A percentile compares a stretch with the other conserved stretches of the same genome.
phyloP scores from a whole-genome alignment of 2,113 vertebrate species.

The Verasper variegatus region DNA sequence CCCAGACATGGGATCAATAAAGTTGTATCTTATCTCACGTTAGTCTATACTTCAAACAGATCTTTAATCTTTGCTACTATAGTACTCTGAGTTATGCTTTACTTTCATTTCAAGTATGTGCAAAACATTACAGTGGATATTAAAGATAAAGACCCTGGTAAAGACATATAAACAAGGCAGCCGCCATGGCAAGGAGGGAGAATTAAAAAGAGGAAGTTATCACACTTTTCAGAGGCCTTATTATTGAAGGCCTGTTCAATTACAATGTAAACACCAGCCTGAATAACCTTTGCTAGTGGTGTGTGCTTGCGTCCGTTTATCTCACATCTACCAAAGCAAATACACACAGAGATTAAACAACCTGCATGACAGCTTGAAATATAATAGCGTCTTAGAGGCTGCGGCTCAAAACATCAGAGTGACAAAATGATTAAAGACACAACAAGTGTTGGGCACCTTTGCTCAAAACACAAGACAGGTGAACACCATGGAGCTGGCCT shows the following conservation, averaged over 20 bases:
- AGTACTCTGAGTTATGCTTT: no score
- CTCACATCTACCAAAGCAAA: conserved; percentile 27
- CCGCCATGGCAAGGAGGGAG: not conserved
- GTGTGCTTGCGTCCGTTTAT: not conserved
- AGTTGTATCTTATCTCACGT: no score
- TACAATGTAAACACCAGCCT: conserved; percentile 27
- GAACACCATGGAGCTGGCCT: not conserved
- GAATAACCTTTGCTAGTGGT: conserved; percentile 1
- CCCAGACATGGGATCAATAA: no score
- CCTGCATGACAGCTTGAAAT: conserved; percentile 15
- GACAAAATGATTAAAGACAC: conserved; percentile 3
- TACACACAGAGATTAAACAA: conserved; percentile 40
- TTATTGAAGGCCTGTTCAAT: conserved; percentile 6
- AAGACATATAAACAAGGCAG: not conserved
- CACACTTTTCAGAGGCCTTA: no score
- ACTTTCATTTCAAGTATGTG: not conserved
- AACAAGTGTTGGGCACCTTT: not conserved
- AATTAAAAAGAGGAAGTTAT: not conserved
- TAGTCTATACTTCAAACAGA: no score
- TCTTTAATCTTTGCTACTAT: not conserved
- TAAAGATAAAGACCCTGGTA: not conserved
- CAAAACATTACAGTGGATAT: not conserved
- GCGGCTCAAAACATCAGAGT: not conserved
- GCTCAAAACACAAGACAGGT: not conserved
- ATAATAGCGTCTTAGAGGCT: not conserved